These are phyloP conservation scores for Dolichallabes microphthalmus DNA, from an alignment of 2,113 vertebrate genomes.

Conservation along the genomic window DNA sequence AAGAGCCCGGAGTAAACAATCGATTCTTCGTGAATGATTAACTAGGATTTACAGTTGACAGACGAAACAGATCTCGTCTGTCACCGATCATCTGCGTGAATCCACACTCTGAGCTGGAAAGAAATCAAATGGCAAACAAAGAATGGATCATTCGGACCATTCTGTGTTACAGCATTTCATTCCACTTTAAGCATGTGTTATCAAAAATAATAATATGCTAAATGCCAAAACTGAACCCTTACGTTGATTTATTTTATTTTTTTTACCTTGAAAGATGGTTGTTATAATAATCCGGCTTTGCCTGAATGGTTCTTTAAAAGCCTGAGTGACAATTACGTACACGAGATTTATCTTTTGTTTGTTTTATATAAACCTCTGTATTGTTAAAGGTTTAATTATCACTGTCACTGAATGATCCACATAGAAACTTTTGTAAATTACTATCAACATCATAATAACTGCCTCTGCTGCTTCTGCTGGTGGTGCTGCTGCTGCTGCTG, in stretches of 20 bases:
- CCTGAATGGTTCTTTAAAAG: no score
- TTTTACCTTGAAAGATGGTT: not conserved
- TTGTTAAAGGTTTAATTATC: not conserved
- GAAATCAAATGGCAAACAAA: no score
- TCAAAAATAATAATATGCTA: not conserved
- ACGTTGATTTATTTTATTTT: not conserved
- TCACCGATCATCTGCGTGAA: no score
- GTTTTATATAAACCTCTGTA: not conserved
- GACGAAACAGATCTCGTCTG: no score
- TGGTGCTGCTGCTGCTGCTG: not conserved
- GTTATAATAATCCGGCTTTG: not conserved
- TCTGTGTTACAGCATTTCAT: no score
- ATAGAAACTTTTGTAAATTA: not conserved
- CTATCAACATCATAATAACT: conserved; percentile 25
- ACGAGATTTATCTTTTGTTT: not conserved
- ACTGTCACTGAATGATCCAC: not conserved
- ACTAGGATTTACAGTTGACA: no score
- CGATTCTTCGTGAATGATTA: no score
- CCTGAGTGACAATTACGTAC: not conserved
- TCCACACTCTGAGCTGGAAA: no score
- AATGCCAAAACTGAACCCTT: not conserved
- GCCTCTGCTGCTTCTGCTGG: not conserved
- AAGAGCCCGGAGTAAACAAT: no score
- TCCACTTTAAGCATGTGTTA: not conserved
- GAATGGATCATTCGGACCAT: no score